A percentile compares a stretch with the other conserved stretches of the same genome.
Conservation (phyloP, 2,113 vertebrate genomes). For the Xyrauchen texanus region DNA sequence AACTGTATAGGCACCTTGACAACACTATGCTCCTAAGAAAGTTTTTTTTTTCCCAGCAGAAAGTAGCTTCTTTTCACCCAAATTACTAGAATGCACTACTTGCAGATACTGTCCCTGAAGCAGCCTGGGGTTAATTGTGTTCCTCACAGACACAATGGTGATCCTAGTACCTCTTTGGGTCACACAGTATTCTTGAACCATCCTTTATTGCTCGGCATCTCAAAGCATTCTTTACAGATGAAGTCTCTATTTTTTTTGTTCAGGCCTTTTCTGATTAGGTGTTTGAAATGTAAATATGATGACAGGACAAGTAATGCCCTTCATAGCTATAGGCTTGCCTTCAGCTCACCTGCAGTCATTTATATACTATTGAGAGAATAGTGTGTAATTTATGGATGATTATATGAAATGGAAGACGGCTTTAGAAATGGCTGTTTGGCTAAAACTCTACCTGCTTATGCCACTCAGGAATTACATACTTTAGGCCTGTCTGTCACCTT, state of each 20-base stretch:
- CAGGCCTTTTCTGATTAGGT: not conserved
- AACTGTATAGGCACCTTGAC: too few relatives aligned
- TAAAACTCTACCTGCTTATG: conserved; percentile 12
- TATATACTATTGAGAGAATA: conserved; percentile 73
- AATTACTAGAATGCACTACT: not conserved
- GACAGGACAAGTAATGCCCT: conserved; percentile 66
- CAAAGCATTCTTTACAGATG: conserved; percentile 54
- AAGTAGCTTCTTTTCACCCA: too few relatives aligned
- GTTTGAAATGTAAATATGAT: conserved; percentile 63
- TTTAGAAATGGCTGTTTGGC: conserved; percentile 55
- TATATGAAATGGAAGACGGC: conserved; percentile 66
- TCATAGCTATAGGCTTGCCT: conserved; percentile 56
- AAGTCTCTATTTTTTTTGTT: conserved; percentile 13
- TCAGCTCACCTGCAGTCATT: conserved; percentile 74
- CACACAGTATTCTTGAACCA: not conserved
- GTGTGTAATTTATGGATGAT: conserved; percentile 74
- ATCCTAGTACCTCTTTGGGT: not conserved
- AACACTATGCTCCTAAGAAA: too few relatives aligned
- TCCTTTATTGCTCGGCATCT: conserved; percentile 41
- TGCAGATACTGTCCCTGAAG: not conserved
- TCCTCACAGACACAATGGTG: not conserved
- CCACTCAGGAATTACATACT: conserved; percentile 23
- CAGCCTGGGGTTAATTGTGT: not conserved
- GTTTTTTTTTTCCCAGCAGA: too few relatives aligned
- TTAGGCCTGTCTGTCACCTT: conserved; percentile 19